Base-by-base conservation (phyloP, 2,113 vertebrate genomes). In the Pao palembangensis region DNA sequence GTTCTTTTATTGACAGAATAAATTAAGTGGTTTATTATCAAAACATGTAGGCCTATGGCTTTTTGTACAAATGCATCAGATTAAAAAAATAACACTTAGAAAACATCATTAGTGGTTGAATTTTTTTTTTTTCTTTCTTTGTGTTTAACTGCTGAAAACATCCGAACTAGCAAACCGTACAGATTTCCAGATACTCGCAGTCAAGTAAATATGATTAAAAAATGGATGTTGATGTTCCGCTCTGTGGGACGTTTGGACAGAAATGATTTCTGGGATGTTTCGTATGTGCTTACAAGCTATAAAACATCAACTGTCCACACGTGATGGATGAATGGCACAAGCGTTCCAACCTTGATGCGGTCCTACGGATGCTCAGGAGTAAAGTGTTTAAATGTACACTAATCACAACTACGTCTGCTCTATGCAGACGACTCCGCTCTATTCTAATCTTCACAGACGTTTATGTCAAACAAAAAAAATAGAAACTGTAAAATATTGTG, bases 31-130 rank as follows among this genome's bases (percentile, higher is more conserved):
- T 91, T 88, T 90, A 87, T 88, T 87, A 89, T 91, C 85, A 90
- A 90, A 92, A 91, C 84, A 83, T 74, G 72, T 86, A 84, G 82
- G 82, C 78, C 85, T 82, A 85, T 86, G 86, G 84, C 82, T 90
- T 89, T 88, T 90, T 90, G 75, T 88, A 92, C 87, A 92, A 90
- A 88, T 89, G 83, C 78, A 70, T 88, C 61, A 65, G 88, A 81
- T 89, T 88, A 86, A 85, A 90, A 87, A 91, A 87, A 88, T 78
- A 78, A 82, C 81, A 86, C 80, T 82, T 82, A 84, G 56, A 87
- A 87, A 88, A 84, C 72, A 56, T 75, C 52, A 71, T 79, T 81
- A 77, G 78, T 84, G 79, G 71, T 81, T 85, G 64, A 64, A 60
- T 55, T 65, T 23, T 68, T 58, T 75, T 68, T 71, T 66, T 49